Conservation (phyloP, 2,888 invertebrate genomes). For the Erannis defoliaria region DNA sequence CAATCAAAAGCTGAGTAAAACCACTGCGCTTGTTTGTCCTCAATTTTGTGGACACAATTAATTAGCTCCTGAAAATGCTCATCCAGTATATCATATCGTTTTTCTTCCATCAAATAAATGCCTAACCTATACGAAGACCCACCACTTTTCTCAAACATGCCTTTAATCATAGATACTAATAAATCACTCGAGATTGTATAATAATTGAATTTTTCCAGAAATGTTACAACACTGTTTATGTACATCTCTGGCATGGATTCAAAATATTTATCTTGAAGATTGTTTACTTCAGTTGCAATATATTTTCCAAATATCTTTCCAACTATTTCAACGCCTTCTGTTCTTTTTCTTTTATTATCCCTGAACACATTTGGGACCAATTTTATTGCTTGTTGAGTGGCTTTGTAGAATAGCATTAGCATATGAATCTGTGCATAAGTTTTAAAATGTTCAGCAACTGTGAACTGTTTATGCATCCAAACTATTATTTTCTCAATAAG, state of each 20-base stretch:
- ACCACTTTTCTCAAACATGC: background rate
- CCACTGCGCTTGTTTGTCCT: background rate
- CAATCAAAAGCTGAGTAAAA: background rate
- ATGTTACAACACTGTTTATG: background rate
- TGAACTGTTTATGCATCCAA: constrained; percentile 52
- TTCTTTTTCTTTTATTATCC: constrained; percentile 42
- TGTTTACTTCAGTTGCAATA: constrained; percentile 2
- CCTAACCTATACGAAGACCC: background rate
- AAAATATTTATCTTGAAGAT: constrained; percentile 13
- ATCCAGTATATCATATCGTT: background rate
- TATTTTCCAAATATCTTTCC: constrained; percentile 55
- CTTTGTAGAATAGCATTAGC: constrained; percentile 61
- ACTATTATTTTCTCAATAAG: constrained; percentile 54
- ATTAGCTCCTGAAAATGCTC: background rate
- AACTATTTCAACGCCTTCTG: constrained; percentile 53
- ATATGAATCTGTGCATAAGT: constrained; percentile 56
- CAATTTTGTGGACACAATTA: background rate
- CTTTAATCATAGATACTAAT: background rate
- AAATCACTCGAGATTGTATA: background rate
- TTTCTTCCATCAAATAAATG: constrained; percentile 4
- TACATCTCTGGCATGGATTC: constrained; percentile 20
- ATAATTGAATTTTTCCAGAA: background rate
- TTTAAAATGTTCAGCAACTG: constrained; percentile 53
- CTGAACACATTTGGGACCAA: constrained; percentile 53
- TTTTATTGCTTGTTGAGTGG: constrained; percentile 55